These are phyloP conservation scores for Chiroxiphia lanceolata DNA, from an alignment of 2,797 vertebrate species.

Conservation along the genomic window DNA sequence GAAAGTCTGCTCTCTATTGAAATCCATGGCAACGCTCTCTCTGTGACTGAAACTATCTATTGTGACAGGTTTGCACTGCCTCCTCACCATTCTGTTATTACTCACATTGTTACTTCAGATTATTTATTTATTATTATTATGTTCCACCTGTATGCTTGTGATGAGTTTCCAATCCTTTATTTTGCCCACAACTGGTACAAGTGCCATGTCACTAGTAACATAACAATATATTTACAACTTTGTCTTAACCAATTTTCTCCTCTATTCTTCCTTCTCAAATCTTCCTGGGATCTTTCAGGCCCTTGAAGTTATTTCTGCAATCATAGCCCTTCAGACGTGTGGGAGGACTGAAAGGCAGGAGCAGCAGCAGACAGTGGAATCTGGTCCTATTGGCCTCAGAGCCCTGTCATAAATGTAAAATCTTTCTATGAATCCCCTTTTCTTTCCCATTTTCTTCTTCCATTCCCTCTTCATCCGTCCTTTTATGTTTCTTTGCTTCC, in stretches of 20 bases:
- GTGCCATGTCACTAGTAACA: not conserved
- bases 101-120: not conserved
- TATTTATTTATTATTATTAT: not conserved
- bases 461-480: not conserved
- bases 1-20: not conserved
- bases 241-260: not conserved
- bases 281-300: not conserved
- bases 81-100: not conserved
- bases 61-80: not conserved
- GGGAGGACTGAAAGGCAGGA: not conserved
- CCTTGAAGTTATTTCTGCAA: not conserved
- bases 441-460: not conserved
- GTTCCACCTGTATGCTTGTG: not conserved
- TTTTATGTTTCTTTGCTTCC: not conserved
- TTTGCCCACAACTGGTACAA: not conserved
- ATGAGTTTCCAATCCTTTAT: not conserved
- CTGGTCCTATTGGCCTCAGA: not conserved
- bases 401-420: not conserved
- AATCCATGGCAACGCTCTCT: not conserved
- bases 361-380: not conserved
- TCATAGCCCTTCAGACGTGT: accelerated
- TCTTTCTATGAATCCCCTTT: not conserved
- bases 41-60: not conserved
- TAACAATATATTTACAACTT: not conserved
- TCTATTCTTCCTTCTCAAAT: not conserved